Evolutionary conservation across 2,113 vertebrate species (phyloP), one percentile per base, ranked within the genome.

Genomic region (Haliaeetus leucogaster): DNA sequence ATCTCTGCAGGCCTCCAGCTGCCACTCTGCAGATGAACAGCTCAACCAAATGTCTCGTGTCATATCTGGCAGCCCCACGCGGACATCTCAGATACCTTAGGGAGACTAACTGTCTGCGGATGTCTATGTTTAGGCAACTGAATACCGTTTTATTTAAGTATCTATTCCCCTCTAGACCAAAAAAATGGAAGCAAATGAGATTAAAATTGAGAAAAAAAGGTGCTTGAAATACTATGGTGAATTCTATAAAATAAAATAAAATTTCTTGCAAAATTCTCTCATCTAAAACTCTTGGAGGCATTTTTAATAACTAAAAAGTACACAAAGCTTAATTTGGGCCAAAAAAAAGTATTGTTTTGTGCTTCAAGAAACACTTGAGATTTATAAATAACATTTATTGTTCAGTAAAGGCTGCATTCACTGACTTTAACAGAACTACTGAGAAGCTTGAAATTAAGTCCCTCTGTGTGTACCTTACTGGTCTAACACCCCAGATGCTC

Each of bases 1-100:
- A 86, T 7, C 94, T 95, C 95, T 93, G 89, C 86, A 91, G 95
- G 91, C 86, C 78, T 91, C 91, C 96, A 96, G 94, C 77, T 96
- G 95, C 89, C 86, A 68, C 86, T 95, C 73, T 72, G 20, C 72
- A 84, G 95, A 96, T 93, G 93, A 96, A 91, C 96, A 87, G 77
- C 77, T 96, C 96, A 65, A 84, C 77, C 96, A 89, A 96, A 96
- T 94, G 91, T 95, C 95, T 94, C 22, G 0, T 94, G 91, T 96
- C 95, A 79, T 93, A 86, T 86, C 94, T 96, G 89, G 86, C 95
- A 94, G 84, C 70, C 56, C 52, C 84, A 74, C 0, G 0, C 84
- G 89, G 93, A 79, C 73, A 76, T 82, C 84, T 79, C 89, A 43
- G 73, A 84, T 91, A 87, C 89, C 93, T 67, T 16, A 71, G 73